Conservation (phyloP, 64 coral and sea anemone species). For the Porites lutea region DNA sequence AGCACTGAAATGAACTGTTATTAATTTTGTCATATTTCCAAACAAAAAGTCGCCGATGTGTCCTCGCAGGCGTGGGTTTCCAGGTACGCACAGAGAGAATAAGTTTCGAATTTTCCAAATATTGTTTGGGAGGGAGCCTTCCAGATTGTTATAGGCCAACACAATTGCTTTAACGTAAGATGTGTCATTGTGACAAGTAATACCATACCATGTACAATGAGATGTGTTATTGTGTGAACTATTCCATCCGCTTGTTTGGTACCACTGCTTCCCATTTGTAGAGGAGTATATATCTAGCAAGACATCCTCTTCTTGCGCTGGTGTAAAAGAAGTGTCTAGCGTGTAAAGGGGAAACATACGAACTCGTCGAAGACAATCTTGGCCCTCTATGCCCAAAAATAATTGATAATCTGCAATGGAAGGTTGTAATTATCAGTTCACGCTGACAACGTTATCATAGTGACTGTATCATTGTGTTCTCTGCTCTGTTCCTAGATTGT, state of each 20-base stretch:
- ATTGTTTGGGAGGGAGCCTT: neutral
- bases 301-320: neutral
- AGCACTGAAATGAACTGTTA: neutral
- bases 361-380: neutral
- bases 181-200: neutral
- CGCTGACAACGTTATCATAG: too few species aligned
- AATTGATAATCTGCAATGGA: neutral
- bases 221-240: neutral
- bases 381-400: neutral
- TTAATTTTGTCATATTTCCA: conserved; percentile 26
- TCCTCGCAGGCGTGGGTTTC: neutral
- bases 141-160: conserved; percentile 1
- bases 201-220: conserved; percentile 25
- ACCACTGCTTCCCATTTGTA: conserved; percentile 46
- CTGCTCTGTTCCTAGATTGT: too few species aligned
- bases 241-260: conserved; percentile 8
- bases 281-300: conserved; percentile 32
- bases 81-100: neutral
- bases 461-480: too few species aligned
- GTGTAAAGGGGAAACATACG: neutral
- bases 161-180: neutral
- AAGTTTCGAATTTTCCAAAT: conserved; percentile 20
- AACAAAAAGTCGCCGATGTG: conserved; percentile 24
- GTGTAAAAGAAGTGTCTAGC: conserved; percentile 1
- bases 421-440: neutral